Evolutionary conservation across 35 echinoderm and acorn worm genomes (phyloP), one percentile per base, ranked within the genome.

Genomic region (Apostichopus parvimensis): DNA sequence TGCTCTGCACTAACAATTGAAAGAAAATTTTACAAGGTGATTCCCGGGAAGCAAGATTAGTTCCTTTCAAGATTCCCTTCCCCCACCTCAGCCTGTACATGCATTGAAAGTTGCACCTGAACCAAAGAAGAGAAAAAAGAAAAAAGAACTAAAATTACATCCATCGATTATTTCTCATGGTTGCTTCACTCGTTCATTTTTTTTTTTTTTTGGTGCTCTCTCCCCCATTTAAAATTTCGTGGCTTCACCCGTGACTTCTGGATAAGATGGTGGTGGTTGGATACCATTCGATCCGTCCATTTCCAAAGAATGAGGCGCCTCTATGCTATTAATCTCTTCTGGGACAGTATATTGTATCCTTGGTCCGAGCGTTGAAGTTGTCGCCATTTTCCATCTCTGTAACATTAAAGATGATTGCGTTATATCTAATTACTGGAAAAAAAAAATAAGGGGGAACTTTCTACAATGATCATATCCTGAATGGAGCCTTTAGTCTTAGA

Each of bases 301-400:
- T 24, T 84, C 55, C 21, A 84, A 10, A 21, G 81, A 84, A 6
- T 59, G n/a, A 58, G 55, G 54, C 21, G 81, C 14, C 20, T 54
- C 54, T 6, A 84, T 21, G n/a, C 55, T 59, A 22, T 84, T 23
- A n/a, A 55, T 55, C 6, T 56, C 18, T 22, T 56, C 54, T n/a
- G 81, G n/a, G 17, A 59, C 20, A 52, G 23, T 18, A 52, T 84
- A 84, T n/a, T 84, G 9, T 22, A 59, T 18, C 57, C 81, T 53
- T 59, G 55, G 81, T 84, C 57, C 1, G 23, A 84, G 81, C n/a
- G 53, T 84, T 21, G 81, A 84, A 56, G 81, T 84, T 6, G 81
- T 84, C n/a, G 57, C 13, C 17, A 58, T 10, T 84, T 56, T 84
- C 81, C 81, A 84, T 84, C 81, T 84, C 81, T 84, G 81, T 25